Evolutionary conservation across 2,113 vertebrate species (phyloP).

Genomic region (Phrynosoma platyrhinos): DNA sequence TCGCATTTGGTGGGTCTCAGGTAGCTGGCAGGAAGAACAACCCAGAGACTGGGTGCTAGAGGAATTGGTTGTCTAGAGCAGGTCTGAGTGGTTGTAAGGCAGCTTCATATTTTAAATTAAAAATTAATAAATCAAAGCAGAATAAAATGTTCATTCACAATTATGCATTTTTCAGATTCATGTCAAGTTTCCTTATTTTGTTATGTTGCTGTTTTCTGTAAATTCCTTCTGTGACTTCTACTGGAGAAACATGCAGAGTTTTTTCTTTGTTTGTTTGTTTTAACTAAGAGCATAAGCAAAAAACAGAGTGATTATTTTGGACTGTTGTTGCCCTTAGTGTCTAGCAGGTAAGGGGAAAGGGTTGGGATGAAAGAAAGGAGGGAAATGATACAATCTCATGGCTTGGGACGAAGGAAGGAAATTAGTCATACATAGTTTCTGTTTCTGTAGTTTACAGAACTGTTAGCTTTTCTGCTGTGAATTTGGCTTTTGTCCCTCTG

Average conservation of each 20-base stretch:
- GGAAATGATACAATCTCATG: slow-evolving; percentile 69
- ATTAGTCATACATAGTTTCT: slow-evolving; percentile 66
- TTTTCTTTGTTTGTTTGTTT: slow-evolving; percentile 43
- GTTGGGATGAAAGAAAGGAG: slow-evolving; percentile 60
- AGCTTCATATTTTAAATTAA: not conserved
- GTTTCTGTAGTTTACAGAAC: slow-evolving; percentile 44
- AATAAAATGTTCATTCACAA: not conserved
- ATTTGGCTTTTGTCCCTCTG: slow-evolving; percentile 43
- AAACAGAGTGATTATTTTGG: slow-evolving; percentile 51
- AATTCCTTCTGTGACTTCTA: slow-evolving; percentile 35
- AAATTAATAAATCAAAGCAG: not conserved
- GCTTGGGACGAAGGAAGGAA: slow-evolving; percentile 70
- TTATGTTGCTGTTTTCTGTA: slow-evolving; percentile 49
- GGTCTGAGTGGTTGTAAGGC: no score
- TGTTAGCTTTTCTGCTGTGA: slow-evolving; percentile 48
- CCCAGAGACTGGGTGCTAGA: no score
- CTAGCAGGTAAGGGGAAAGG: slow-evolving; percentile 57
- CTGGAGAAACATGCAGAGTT: not conserved
- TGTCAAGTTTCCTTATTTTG: not conserved
- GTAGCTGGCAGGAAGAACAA: no score
- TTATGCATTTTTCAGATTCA: not conserved
- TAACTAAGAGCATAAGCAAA: slow-evolving; percentile 47
- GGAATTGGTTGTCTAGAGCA: no score
- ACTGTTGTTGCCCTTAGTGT: slow-evolving; percentile 31
- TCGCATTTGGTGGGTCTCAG: no score